These are phyloP conservation scores for Podarcis cretensis DNA, from an alignment of 2,113 vertebrate species.

Conservation along the genomic window DNA sequence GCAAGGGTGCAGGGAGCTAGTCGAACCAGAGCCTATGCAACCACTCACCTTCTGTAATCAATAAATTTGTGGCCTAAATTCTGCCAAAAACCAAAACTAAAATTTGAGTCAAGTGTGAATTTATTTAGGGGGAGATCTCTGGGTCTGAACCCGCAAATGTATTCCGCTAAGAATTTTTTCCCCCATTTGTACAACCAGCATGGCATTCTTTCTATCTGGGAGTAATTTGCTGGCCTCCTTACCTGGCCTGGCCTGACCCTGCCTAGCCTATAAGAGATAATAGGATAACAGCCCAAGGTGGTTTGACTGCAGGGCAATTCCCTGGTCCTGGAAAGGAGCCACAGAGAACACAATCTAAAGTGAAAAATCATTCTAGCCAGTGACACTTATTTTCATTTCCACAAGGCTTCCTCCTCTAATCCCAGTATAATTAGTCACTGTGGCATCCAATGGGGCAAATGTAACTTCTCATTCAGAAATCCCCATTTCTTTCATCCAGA, in stretches of 20 bases:
- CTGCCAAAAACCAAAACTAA: no score
- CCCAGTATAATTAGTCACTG: conserved; percentile 7
- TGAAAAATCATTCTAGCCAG: not conserved
- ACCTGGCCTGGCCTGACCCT: conserved; percentile 7
- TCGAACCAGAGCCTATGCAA: no score
- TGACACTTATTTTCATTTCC: not conserved
- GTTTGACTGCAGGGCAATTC: not conserved
- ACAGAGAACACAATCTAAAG: not conserved
- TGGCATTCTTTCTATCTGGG: not conserved
- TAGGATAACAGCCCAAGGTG: not conserved
- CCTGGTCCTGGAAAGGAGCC: not conserved
- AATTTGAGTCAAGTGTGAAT: no score
- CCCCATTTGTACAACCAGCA: not conserved
- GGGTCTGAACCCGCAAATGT: no score
- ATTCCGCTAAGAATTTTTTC: not conserved
- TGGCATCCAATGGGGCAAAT: conserved; percentile 6
- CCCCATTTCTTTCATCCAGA: not conserved
- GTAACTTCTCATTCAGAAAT: conserved; percentile 16
- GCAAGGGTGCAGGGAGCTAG: no score
- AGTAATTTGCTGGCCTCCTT: not conserved
- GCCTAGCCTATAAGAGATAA: not conserved
- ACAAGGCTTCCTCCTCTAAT: not conserved
- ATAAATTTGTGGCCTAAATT: no score
- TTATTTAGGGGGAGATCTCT: no score
- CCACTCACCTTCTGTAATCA: no score